Conservation (phyloP, 2,113 vertebrate species). For the Procavia capensis region DNA sequence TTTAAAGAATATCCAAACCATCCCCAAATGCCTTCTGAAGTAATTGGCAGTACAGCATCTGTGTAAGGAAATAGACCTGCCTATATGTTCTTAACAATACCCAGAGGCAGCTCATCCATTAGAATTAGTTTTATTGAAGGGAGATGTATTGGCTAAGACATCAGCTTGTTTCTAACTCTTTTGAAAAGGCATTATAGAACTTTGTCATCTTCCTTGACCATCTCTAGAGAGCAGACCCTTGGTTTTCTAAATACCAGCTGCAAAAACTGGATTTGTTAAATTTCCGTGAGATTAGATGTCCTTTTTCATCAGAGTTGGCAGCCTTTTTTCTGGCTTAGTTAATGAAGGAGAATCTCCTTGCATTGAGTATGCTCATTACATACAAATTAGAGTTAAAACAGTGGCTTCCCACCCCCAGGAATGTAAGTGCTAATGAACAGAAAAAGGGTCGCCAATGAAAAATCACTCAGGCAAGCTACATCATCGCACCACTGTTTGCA, state of each 20-base stretch:
- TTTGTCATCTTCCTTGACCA: conserved; percentile 45
- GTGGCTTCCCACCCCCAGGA: conserved; percentile 67
- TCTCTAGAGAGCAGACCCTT: neutral
- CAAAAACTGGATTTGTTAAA: neutral
- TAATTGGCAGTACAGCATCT: neutral
- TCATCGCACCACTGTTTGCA: conserved; percentile 9
- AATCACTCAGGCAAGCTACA: conserved; percentile 44
- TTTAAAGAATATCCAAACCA: neutral
- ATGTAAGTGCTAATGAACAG: conserved; percentile 80
- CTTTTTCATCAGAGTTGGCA: conserved; percentile 36
- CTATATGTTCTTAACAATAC: neutral
- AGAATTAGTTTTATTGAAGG: conserved; percentile 55
- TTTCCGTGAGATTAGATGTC: conserved; percentile 16
- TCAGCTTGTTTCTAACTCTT: conserved; percentile 12
- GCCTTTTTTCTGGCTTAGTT: conserved; percentile 16
- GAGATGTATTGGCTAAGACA: conserved; percentile 23
- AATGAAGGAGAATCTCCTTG: conserved; percentile 62
- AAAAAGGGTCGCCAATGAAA: conserved; percentile 66
- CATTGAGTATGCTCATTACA: conserved; percentile 56
- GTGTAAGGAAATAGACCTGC: conserved; percentile 45
- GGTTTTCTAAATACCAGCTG: conserved; percentile 2
- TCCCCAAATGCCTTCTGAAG: neutral
- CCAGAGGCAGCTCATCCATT: conserved; percentile 28
- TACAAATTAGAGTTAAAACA: conserved; percentile 76
- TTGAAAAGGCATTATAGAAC: conserved; percentile 48